Base-by-base conservation (phyloP, 2,113 vertebrate species). In the Sturnus vulgaris region DNA sequence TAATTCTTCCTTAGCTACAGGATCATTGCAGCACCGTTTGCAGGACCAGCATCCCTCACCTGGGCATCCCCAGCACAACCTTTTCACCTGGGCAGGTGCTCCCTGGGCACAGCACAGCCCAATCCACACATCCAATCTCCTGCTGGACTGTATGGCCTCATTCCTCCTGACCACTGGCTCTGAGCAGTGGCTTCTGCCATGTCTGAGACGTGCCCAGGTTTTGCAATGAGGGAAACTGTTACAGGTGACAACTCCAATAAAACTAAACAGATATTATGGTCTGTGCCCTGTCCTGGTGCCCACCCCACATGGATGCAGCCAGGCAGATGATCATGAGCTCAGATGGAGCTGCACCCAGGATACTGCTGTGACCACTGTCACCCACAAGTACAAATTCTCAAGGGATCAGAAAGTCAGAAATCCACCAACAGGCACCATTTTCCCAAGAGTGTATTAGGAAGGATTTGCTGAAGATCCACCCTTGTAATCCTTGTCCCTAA, bases 1-100 rank as follows among this genome's bases (percentile, higher is more conserved):
- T 78, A 79, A 13, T 89, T 91, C 89, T 84, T 69, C 73, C 57
- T 85, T 59, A 78, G 86, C 89, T 61, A 71, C 84, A 94, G 84
- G 75, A 59, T 82, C 70, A 86, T 85, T 50, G 42, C 84, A 93
- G 70, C 59, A 49, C 73, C 0, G 0, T 73, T 84, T 76, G 37
- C 21, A 37, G 46, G 49, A 40, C 15, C 24, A 68, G 21, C 30
- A 9, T 27, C 21, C 13, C 37, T 23, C 27, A 71, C 46, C 78
- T 55, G 39, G 35, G 24, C 53, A 79, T 49, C 37, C 37, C 57
- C 30, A 56, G 47, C 18, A 52, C 42, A 79, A 31, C 12, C 11
- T 47, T 57, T 18, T 24, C 63, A 44, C 65, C 64, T 15, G 12
- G 12, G 30, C 8, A 52, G 37, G 22, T 11, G n/a, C 25, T 19